These are phyloP conservation scores for Hymenochirus boettgeri DNA, from an alignment of 2,113 vertebrate genomes.

Conservation along the genomic window DNA sequence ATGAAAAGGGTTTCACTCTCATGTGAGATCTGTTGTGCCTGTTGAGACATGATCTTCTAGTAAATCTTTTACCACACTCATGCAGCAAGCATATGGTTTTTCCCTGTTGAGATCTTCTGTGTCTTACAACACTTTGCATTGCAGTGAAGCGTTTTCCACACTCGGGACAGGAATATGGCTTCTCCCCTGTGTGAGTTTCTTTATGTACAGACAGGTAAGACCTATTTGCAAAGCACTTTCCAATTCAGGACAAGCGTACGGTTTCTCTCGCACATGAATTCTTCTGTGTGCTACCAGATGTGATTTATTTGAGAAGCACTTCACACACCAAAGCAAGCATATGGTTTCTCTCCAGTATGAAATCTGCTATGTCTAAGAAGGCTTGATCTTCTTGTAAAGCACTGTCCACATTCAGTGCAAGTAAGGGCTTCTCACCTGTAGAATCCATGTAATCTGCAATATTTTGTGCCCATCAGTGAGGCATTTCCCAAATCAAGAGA, in stretches of 20 bases:
- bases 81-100: constrained; percentile 34
- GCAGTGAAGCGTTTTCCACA: constrained; percentile 44
- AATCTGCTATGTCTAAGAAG: constrained; percentile 3
- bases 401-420: constrained; percentile 11
- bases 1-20: background rate
- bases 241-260: constrained; percentile 15
- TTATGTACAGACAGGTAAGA: background rate
- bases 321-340: constrained; percentile 62
- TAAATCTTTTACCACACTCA: constrained; percentile 39
- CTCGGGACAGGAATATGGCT: constrained; percentile 1
- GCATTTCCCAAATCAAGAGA: background rate
- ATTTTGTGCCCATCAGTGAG: background rate
- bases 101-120: constrained; percentile 27
- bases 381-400: background rate
- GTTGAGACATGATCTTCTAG: constrained; percentile 26
- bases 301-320: constrained; percentile 62
- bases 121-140: constrained; percentile 24
- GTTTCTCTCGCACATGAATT: constrained; percentile 5
- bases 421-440: constrained; percentile 16
- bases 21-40: constrained; percentile 7
- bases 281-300: constrained; percentile 38
- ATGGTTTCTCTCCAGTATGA: constrained; percentile 31
- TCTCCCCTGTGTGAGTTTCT: constrained; percentile 5
- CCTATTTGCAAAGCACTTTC: constrained; percentile 14
- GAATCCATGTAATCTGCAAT: constrained; percentile 1